Evolutionary conservation across 2,888 invertebrate genomes (phyloP), one percentile per base, ranked within the genome.

Genomic region (Kuschelorhynchus macadamiae): DNA sequence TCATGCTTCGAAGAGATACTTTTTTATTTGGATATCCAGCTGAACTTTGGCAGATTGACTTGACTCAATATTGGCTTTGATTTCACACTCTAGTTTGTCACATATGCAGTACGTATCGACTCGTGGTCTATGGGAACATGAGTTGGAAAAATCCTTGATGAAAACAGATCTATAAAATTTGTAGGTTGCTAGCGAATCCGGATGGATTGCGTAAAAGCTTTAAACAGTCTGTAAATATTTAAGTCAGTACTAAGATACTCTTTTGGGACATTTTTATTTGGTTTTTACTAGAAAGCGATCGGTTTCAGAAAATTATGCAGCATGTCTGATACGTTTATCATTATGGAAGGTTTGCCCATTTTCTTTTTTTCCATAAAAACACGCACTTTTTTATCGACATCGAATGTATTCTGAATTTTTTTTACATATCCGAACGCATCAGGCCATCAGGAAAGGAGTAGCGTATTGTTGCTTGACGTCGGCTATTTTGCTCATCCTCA

Each of bases 1-100:
- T 25, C 25, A 25, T 25, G 25, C 25, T 5, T 25, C 7, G 25
- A 25, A 25, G 25, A 25, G 3, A 25, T 25, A 25, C 25, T 7
- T 25, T 25, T 25, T 25, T 25, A 25, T 25, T 25, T 47, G 47
- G 18, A 47, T 9, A 7, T 47, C 30, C 14, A 18, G 47, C 8
- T 47, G 14, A 21, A 47, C 18, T 47, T 47, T 30, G 18, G 47
- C 47, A 18, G 47, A 47, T 9, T 14, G n/a, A 20, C 47, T 47
- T 16, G 47, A 47, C 18, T 1, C 20, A n/a, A 47, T 18, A 20
- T 47, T 47, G 16, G 42, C 42, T 14, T 7, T 12, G n/a, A 42
- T 42, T 42, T 14, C 14, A 42, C 42, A 42, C 14, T 16, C 16
- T 42, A 42, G 16, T 14, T 42, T 42, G 16, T 42, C 42, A 14